Evolutionary conservation across 2,797 vertebrate species (phyloP), one percentile per base, ranked within the genome.

Genomic region (Anas acuta): DNA sequence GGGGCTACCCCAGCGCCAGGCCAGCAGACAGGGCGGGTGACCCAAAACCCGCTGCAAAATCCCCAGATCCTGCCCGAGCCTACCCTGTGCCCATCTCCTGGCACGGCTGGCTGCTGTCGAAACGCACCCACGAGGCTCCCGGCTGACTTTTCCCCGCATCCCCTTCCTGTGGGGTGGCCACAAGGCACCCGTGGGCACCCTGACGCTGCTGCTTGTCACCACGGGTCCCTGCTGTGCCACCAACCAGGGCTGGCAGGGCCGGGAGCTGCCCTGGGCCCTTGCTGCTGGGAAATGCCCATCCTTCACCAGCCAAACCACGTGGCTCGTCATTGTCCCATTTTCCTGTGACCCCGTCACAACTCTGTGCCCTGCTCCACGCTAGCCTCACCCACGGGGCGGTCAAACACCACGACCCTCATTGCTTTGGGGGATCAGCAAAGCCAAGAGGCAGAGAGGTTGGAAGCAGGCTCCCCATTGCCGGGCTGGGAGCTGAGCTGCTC

Each of bases 241-340:
- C 39, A 41, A 13, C 25, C 51, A 26, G 51, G 39, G 25, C 35
- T 77, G 70, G 61, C 1, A 0, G 1, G 12, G 32, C 45, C 1
- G 0, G 82, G 57, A 83, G 57, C 76, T 90, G 70, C 58, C 75
- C 76, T 39, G n/a, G 20, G 37, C 32, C 35, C 39, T 71, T n/a
- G 22, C 30, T 1, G 2, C 1, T 0, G 2, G 43, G 32, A 74
- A 81, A 13, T 41, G 80, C 41, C 66, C 2, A 1, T 73, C 86
- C 89, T 66, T 64, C 18, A 4, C 28, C 18, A 26, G 49, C 35
- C 41, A 22, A 84, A 41, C 22, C 51, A 69, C 0, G 0, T 17
- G 28, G 28, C 49, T 78, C 33, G 54, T 13, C 14, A 25, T 32
- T n/a, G 37, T 75, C 33, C 13, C 23, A 6, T n/a, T 66, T 64